Base-by-base conservation (phyloP, 1,140 invertebrate genomes). In the Drosophila murphyi region DNA sequence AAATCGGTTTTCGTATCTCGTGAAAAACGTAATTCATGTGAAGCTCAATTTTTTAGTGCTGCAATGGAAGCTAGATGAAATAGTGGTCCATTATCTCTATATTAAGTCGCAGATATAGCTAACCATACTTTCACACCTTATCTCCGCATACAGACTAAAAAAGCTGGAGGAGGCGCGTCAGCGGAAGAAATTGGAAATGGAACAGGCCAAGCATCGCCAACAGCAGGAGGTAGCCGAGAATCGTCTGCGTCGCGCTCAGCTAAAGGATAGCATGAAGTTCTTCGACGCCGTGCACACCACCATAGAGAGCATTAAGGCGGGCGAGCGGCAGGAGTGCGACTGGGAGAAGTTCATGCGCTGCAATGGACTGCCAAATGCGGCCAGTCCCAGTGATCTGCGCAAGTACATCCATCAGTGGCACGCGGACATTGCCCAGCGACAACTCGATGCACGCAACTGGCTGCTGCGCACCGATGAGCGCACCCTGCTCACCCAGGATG, bases 341-440 rank as follows among this genome's bases (percentile, higher is more conserved):
- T 96, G 95, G 95, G 68, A 93, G 34, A 93, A 94, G 39, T 95
- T 94, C 71, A 92, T 95, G 89, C 93, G 93, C 5, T 96, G 95
- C 77, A 94, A 95, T 55, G 94, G 95, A 29, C 89, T 96, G n/a
- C 95, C 95, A 0, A 94, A 95, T 87, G 94, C 95, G 0, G 92
- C 90, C 3, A 93, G 93, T 72, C 90, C 94, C 7, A 92, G 93
- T 4, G 93, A 95, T 57, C 92, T 96, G 81, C 94, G 95, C 60
- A 95, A 94, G 1, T 96, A 95, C 67, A 88, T 95, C 4, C 95
- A 94, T 77, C 87, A 95, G 5, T 95, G 95, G 95, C 92, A 93
- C 32, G 75, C 93, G 55, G 91, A 93, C 43, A 91, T 94, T 3
- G 90, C 93, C 2, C 91, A 93, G 8, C 93, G 92, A 2, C 93